Percentiles rank a stretch among this genome's conserved stretches.
Conservation (phyloP, 2,888 invertebrate species). For the Scaptomyza polygonia region DNA sequence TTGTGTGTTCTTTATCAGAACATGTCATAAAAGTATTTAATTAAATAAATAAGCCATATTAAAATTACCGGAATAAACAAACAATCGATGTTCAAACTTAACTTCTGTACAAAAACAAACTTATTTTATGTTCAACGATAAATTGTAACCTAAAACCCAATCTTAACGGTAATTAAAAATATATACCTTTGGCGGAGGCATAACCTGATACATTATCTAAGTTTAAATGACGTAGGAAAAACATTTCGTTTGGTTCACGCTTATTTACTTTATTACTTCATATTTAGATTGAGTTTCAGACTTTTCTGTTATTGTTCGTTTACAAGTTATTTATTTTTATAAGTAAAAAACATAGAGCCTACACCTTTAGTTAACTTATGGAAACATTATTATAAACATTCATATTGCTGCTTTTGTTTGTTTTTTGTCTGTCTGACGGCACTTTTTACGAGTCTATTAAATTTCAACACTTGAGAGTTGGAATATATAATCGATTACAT, state of each 20-base stretch:
- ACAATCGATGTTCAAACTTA: neutral
- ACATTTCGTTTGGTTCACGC: constrained; percentile 31
- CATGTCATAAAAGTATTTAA: constrained; percentile 6
- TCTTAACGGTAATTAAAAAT: neutral
- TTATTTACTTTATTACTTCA: neutral
- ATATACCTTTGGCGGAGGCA: neutral
- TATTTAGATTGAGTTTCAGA: neutral
- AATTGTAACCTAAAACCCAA: neutral
- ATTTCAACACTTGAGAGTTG: neutral
- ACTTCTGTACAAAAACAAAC: too few relatives aligned
- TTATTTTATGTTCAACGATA: neutral
- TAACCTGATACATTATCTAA: neutral
- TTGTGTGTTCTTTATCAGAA: constrained; percentile 11
- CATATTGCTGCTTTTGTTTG: neutral
- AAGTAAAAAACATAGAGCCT: neutral
- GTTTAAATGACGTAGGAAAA: constrained; percentile 14
- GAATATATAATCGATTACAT: neutral
- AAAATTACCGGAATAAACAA: neutral
- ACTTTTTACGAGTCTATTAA: neutral
- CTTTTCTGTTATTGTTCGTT: neutral
- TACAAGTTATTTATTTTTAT: neutral
- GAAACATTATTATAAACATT: neutral
- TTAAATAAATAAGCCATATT: constrained; percentile 9
- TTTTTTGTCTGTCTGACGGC: neutral
- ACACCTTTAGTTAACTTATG: neutral